Evolutionary conservation across 2,797 vertebrate species (phyloP).

Genomic region (Vireo griseus): DNA sequence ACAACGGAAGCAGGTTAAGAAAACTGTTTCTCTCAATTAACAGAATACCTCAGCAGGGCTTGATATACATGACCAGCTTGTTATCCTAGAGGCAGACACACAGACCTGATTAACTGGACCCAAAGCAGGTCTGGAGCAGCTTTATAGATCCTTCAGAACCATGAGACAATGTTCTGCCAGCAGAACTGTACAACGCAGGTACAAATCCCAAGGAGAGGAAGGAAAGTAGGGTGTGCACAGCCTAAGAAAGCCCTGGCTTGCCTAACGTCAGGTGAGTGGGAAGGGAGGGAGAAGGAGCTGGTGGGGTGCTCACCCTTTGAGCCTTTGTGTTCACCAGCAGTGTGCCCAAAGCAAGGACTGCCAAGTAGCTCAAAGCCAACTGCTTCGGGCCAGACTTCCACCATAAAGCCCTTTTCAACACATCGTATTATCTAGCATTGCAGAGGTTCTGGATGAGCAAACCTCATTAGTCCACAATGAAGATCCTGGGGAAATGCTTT

Average conservation of each 20-base stretch:
- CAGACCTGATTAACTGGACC: neutral
- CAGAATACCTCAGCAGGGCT: neutral
- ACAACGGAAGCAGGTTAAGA: conserved; percentile 38
- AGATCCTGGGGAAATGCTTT: neutral
- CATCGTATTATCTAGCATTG: neutral
- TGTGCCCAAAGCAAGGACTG: neutral
- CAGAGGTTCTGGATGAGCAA: neutral
- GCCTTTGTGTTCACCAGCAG: neutral
- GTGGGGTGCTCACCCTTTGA: neutral
- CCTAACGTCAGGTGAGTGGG: neutral
- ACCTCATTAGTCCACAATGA: neutral
- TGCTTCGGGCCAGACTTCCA: neutral
- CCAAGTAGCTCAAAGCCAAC: neutral
- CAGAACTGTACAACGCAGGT: neutral
- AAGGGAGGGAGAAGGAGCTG: neutral
- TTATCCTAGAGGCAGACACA: conserved; percentile 10
- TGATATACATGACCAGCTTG: neutral
- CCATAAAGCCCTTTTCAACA: neutral
- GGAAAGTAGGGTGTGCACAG: neutral
- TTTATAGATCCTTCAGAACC: conserved; percentile 25
- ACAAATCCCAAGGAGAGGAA: conserved; percentile 26
- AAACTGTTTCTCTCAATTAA: conserved; percentile 28
- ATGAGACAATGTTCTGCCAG: conserved; percentile 9
- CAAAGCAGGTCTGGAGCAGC: neutral
- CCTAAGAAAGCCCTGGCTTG: neutral